Evolutionary conservation across 2,113 vertebrate species (phyloP).

Genomic region (Brevimyrus niger): DNA sequence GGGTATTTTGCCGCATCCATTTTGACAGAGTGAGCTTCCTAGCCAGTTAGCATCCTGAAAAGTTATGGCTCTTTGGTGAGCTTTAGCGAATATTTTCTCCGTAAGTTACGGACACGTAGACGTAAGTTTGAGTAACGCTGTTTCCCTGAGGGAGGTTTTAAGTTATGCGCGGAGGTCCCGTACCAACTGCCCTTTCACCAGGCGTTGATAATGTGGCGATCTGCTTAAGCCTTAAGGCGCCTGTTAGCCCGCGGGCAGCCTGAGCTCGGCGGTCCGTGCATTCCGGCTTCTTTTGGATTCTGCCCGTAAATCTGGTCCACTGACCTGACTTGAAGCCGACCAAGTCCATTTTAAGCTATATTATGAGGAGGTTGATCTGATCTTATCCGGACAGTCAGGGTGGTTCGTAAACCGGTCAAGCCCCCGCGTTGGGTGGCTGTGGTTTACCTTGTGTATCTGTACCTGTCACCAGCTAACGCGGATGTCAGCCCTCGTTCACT

Average conservation of each 20-base stretch:
- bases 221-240: not conserved
- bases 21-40: constrained; percentile 12
- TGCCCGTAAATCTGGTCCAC: not conserved
- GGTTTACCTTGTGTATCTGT: not conserved
- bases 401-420: not conserved
- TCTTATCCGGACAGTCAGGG: not conserved
- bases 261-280: not conserved
- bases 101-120: not conserved
- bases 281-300: not conserved
- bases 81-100: not conserved
- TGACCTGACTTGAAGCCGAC: not conserved
- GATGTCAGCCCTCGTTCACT: not conserved
- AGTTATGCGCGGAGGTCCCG: not conserved
- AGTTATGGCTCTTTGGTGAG: not conserved
- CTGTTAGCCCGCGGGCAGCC: not conserved
- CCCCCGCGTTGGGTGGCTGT: not conserved
- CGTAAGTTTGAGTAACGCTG: not conserved
- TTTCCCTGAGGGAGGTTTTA: not conserved
- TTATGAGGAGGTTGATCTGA: not conserved
- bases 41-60: not conserved
- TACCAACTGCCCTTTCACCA: not conserved
- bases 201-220: not conserved
- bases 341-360: not conserved
- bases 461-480: not conserved
- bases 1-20: constrained; percentile 23